Evolutionary conservation across 2,113 vertebrate species (phyloP).

Genomic region (Ascaphus truei): DNA sequence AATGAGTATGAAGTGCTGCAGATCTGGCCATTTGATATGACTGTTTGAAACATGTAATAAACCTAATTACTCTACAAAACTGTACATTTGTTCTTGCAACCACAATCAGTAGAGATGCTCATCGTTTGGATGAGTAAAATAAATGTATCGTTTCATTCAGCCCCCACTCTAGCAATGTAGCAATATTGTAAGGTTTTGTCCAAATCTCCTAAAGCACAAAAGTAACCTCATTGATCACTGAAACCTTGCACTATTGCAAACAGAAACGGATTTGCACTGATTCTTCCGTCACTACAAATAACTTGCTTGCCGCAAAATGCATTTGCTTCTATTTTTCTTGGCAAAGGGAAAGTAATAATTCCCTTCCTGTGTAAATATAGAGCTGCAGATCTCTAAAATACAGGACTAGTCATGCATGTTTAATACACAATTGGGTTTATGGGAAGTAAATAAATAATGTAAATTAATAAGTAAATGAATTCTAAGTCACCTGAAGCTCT

Average conservation of each 20-base stretch:
- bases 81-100: too few species aligned
- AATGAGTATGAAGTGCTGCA: too few species aligned
- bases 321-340: constrained; percentile 27
- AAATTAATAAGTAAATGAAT: constrained; percentile 27
- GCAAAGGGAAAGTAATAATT: constrained; percentile 24
- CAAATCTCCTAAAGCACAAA: background rate
- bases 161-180: too few species aligned
- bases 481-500: constrained; percentile 9
- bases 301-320: constrained; percentile 9
- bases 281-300: constrained; percentile 22
- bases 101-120: too few species aligned
- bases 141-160: background rate
- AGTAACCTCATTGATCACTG: background rate
- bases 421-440: constrained; percentile 30
- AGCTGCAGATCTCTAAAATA: constrained; percentile 8
- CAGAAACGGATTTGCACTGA: background rate
- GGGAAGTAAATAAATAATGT: too few species aligned
- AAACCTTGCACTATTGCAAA: background rate
- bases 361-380: constrained; percentile 30
- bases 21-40: too few species aligned
- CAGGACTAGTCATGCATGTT: constrained; percentile 3
- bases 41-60: too few species aligned
- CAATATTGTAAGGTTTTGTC: background rate
- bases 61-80: too few species aligned
- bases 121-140: too few species aligned